Evolutionary conservation across 2,113 vertebrate species (phyloP), one percentile per base, ranked within the genome.

Genomic region (Calcarius ornatus): DNA sequence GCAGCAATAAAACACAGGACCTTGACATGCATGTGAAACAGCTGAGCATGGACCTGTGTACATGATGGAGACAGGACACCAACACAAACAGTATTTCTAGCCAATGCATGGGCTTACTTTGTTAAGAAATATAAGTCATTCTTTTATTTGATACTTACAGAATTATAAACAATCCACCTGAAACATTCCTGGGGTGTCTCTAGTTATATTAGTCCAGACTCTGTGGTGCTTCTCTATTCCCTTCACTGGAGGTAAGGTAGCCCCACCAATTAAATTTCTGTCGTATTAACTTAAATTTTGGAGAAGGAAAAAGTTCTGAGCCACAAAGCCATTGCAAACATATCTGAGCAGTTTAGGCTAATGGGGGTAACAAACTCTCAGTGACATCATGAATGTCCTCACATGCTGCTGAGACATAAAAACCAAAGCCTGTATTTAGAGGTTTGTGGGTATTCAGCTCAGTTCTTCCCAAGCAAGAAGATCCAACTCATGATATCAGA

Each of bases 361-460:
- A 96, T 23, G 43, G 80, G 84, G 94, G 73, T 78, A 54, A 70
- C 24, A 72, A 88, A 77, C 40, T 31, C 8, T 28, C 5, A 3
- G 47, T 28, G 43, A 57, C 51, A 83, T 43, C 35, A 95, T 16
- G 15, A 86, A 82, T 12, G 53, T 94, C 95, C 96, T 97, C 73
- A 95, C 90, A 86, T 70, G 15, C 77, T 76, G 53, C 80, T 83
- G 60, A 57, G 43, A 77, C 78, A 63, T 42, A 91, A 90, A 98
- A 97, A 70, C 19, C 92, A 90, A 95, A 92, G 92, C 88, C 93
- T 92, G 2, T 88, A 18, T 88, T 80, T 96, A 94, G 86, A 95
- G 66, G 89, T 95, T 96, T 81, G 89, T 94, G 93, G 76, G 70
- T 89, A 94, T 18, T n/a, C 90, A 86, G 92, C 96, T 96, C 97